Conservation (phyloP, 2,888 invertebrate species). For the Stenichneumon culpator region DNA sequence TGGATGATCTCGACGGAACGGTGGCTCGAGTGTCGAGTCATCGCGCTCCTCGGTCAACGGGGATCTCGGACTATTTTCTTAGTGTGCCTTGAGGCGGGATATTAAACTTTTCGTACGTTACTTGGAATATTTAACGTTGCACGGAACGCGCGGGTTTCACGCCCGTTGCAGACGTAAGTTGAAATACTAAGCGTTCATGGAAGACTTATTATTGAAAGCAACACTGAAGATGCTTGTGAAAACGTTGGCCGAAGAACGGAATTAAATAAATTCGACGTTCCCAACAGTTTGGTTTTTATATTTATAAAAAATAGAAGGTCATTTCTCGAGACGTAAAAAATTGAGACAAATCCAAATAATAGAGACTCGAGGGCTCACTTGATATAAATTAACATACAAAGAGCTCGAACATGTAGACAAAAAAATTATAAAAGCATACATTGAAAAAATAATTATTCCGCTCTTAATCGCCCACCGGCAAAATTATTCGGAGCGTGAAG, state of each 20-base stretch:
- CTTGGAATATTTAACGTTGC: neutral
- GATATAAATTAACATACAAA: neutral
- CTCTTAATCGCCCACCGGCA: slow-evolving; percentile 18
- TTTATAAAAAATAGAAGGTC: neutral
- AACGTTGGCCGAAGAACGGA: too few species aligned
- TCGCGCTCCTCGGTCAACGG: slow-evolving; percentile 40
- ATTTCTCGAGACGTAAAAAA: neutral
- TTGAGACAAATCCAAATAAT: neutral
- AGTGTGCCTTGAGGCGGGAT: neutral
- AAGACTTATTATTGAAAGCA: neutral
- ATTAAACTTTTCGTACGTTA: slow-evolving; percentile 26
- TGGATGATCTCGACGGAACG: slow-evolving; percentile 60
- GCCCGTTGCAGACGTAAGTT: neutral
- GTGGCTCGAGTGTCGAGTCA: slow-evolving; percentile 62
- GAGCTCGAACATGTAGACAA: neutral
- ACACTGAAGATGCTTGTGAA: neutral
- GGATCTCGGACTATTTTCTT: slow-evolving; percentile 35
- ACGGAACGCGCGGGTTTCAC: neutral
- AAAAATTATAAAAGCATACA: slow-evolving; percentile 2
- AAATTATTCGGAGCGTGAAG: slow-evolving; percentile 58
- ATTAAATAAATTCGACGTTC: too few species aligned
- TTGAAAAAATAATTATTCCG: slow-evolving; percentile 46
- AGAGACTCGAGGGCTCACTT: too few species aligned
- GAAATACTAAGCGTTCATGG: neutral
- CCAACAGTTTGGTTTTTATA: neutral